Evolutionary conservation across 2,113 vertebrate species (phyloP), one percentile per base, ranked within the genome.

Genomic region (Cheilinus undulatus): DNA sequence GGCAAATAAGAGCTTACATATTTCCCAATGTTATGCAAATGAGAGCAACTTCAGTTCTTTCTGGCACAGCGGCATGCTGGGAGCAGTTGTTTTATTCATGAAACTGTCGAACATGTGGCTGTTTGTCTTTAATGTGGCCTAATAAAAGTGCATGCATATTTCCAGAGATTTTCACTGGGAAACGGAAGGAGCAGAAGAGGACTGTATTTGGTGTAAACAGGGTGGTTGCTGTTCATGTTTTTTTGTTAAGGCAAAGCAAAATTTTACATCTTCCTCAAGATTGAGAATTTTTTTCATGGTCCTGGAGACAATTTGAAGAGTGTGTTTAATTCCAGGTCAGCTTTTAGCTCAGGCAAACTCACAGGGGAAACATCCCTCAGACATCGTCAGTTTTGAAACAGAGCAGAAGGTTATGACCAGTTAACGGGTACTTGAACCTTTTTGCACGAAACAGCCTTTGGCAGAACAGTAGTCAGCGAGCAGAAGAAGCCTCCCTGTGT

Each of bases 81-180:
- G 53, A 77, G 65, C 17, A n/a, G 12, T 65, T 85, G 71, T 63
- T 84, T 83, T 80, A 84, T 77, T 81, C 68, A 83, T 83, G 58
- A 23, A 68, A 60, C 49, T 27, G 58, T 66, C 19, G 42, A 49
- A 57, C 43, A 10, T 46, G 42, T 32, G 51, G 24, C 38, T 50
- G 3, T 69, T 78, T 80, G 5, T 59, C 40, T 53, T 52, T 62
- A 67, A 49, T 79, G 51, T 50, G 62, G 51, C 54, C 45, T 11
- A 52, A 69, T 65, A 7, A 71, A 74, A 59, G 36, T 48, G 36
- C 14, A 50, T 17, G 49, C 56, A 49, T 48, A 20, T 60, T 59
- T 59, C 59, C 59, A 34, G 36, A 42, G 28, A 49, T n/a, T 19
- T 76, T 73, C 27, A 56, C 48, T 60, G 48, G 23, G 11, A 28